Evolutionary conservation across 2,113 vertebrate genomes (phyloP), one percentile per base, ranked within the genome.

Genomic region (Muntiacus muntjak): DNA sequence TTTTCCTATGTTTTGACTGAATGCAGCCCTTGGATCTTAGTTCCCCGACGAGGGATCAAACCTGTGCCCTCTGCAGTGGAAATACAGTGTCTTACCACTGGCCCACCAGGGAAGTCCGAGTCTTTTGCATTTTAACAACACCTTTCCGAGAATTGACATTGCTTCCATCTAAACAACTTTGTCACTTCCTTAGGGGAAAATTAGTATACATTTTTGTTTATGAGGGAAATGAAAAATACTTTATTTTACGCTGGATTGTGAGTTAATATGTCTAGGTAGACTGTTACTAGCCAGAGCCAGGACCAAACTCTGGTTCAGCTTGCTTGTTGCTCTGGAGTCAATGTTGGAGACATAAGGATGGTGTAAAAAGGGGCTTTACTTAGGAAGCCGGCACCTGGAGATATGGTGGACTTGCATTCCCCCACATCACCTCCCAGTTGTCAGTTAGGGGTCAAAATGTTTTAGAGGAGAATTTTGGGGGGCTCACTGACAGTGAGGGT

Each of bases 101-200:
- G 23, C 23, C 36, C 23, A 76, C 40, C 71, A 26, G 23, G 71
- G 71, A 76, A 26, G 40, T 76, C 71, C 6, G n/a, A 55, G n/a
- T 57, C 79, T 85, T 97, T 95, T 97, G 92, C 96, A 28, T 84
- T 87, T 95, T 97, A 94, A 85, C 95, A 96, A 82, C 25, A 64
- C 78, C 60, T 89, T 94, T 96, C 45, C 12, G 43, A 94, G 90
- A 96, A 88, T 26, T 89, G 71, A 67, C 16, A 15, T 81, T 89
- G 76, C 47, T 89, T 94, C 62, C 33, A 36, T 96, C 60, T 88
- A 78, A 86, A 87, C 15, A 57, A 89, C 43, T 54, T 87, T 87
- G 47, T 83, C 94, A 87, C 62, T 87, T 94, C 47, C 82, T 86
- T 54, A 84, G 11, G 21, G 50, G 87, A 57, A 89, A 90, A 92